Evolutionary conservation across 92 coral and sea anemone genomes (phyloP).

Genomic region (Anthopleura xanthogrammica): DNA sequence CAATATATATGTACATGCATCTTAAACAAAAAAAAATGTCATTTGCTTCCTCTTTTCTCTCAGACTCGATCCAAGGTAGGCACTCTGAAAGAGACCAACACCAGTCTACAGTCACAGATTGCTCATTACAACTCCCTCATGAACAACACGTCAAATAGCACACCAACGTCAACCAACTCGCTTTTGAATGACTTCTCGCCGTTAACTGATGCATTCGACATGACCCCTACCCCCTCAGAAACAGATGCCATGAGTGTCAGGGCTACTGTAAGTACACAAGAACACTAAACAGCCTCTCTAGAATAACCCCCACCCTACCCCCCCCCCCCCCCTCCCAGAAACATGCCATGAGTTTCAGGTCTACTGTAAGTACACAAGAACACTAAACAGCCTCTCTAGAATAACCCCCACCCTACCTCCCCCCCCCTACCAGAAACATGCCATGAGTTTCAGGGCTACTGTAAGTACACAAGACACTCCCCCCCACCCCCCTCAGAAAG

Average conservation of each 20-base stretch:
- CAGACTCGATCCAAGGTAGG: slow-evolving; percentile 88
- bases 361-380: slow-evolving; percentile 72
- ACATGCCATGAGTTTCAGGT: slow-evolving; percentile 96
- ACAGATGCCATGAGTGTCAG: slow-evolving; percentile 98
- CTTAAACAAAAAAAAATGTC: background rate
- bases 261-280: slow-evolving; percentile 79
- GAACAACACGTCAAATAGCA: slow-evolving; percentile 67
- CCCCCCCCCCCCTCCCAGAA: slow-evolving; percentile 69
- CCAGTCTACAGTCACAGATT: slow-evolving; percentile 81
- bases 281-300: background rate
- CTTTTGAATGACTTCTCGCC: slow-evolving; percentile 88
- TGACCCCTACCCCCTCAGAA: slow-evolving; percentile 98
- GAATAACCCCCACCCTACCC: no score
- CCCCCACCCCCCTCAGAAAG: no score
- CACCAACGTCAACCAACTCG: slow-evolving; percentile 57
- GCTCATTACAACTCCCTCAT: slow-evolving; percentile 88
- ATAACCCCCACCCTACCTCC: no score
- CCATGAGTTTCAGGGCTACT: background rate
- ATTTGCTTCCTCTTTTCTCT: background rate
- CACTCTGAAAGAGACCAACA: slow-evolving; percentile 85
- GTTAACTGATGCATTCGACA: slow-evolving; percentile 88
- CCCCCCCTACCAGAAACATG: no score
- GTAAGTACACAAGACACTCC: slow-evolving; percentile 33
- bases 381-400: background rate
- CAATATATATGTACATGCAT: background rate